Evolutionary conservation across 2,113 vertebrate species (phyloP), one percentile per base, ranked within the genome.

Genomic region (Oreocharis arfaki): DNA sequence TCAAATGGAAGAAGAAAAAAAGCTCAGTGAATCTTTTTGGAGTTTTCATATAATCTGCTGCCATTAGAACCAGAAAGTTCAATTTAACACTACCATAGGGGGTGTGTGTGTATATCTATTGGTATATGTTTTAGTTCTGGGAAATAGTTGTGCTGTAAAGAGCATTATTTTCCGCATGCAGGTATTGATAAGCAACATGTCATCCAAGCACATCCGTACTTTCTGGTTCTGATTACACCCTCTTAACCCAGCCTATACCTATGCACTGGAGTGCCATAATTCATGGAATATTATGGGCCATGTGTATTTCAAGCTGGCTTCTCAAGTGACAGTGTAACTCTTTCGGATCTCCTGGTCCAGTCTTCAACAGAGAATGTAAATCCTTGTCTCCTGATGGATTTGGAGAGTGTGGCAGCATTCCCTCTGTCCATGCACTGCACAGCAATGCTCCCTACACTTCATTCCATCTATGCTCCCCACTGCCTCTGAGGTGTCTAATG

Each of bases 151-250:
- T 26, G 35, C 35, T 52, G 16, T 56, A 84, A 88, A 81, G 41
- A 78, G 21, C 68, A n/a, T 84, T 89, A 37, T 73, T 84, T 95
- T 77, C 77, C 53, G 88, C 50, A 24, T 46, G n/a, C 90, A 93
- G 78, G 37, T 94, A 89, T 79, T 77, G 90, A 93, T 92, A 96
- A 97, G 95, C 86, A 87, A n/a, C 71, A 39, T 89, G 83, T 96
- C 88, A 93, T 94, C 71, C 52, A 64, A 83, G 76, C 87, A 84
- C 47, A 74, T 92, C 83, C 88, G 81, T 56, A 22, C 71, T 79
- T 89, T 97, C 97, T 97, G 96, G 88, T 95, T 97, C 89, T 97
- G 92, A 97, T 97, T 97, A 97, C 75, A 80, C 42, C 65, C 67
- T 95, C 90, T 96, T 96, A 95, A 96, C 95, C 87, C 80, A 93